Evolutionary conservation across 2,888 invertebrate genomes (phyloP), one percentile per base, ranked within the genome.

Genomic region (Standfussiana lucernea): DNA sequence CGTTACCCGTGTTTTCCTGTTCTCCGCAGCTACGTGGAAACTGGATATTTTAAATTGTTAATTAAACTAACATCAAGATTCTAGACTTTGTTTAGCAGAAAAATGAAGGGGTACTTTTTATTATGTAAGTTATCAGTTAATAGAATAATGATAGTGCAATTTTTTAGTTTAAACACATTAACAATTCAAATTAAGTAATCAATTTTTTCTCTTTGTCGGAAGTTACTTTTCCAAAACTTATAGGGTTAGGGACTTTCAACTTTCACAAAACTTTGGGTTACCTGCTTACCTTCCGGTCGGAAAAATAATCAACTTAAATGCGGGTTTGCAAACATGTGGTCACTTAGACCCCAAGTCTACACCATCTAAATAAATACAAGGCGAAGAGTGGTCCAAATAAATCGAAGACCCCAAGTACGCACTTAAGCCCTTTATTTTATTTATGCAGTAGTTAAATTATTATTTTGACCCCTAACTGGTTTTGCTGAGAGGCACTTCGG

Each of bases 341-440:
- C 53, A 62, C 50, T 65, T 69, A 35, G 35, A 40, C n/a, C 50
- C 32, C 15, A 40, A 42, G 32, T 50, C 62, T 59, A 42, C 35
- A n/a, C 61, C 8, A 50, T 67, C 32, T 77, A 70, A 81, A 59
- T 76, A 81, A 67, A 81, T 69, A 68, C 71, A 24, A 73, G 32
- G 45, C 42, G 61, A 72, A 72, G 42, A 75, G 28, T n/a, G 37
- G 24, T 45, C 24, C 13, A 40, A 75, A 85, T 77, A 83, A 81
- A 81, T 79, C 70, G 53, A 62, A 71, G 47, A 65, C 75, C 21
- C 32, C 50, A 59, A 32, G 28, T 28, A 50, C 56, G 61, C 74
- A 80, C 78, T 86, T 80, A 79, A 70, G 28, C 65, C 78, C 62
- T 86, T 74, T 84, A 82, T 76, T 80, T 86, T 84, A 84, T 79